These are phyloP conservation scores for Macrophya alboannulata DNA, from an alignment of 2,888 invertebrate genomes.

Conservation along the genomic window DNA sequence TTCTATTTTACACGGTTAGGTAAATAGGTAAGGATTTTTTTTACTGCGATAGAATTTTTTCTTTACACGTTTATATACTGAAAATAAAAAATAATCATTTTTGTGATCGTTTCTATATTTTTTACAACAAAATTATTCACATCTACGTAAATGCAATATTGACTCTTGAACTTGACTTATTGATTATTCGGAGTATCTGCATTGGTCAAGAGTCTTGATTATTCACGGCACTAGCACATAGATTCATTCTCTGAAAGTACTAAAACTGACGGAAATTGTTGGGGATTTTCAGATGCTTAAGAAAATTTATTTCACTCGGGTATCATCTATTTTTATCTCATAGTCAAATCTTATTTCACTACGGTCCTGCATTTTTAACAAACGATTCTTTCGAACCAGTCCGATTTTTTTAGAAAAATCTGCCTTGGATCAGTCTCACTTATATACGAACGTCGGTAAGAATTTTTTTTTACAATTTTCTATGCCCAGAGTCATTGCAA, in stretches of 20 bases:
- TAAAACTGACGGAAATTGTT: neutral
- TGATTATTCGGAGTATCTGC: neutral
- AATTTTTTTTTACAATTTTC: neutral
- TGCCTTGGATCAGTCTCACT: neutral
- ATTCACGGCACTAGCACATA: neutral
- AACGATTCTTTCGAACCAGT: neutral
- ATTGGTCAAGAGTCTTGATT: neutral
- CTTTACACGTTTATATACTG: neutral
- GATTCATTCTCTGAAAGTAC: neutral
- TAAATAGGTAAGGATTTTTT: neutral
- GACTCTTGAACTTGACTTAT: neutral
- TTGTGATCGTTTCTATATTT: neutral
- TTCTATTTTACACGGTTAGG: neutral
- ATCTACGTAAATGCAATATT: slow-evolving; percentile 12
- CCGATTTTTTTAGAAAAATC: neutral
- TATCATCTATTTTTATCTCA: slow-evolving; percentile 20
- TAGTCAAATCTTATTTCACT: neutral
- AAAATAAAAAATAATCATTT: neutral
- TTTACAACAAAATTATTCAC: slow-evolving; percentile 2
- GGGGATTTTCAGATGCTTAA: neutral
- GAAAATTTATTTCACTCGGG: neutral
- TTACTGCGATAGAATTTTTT: neutral
- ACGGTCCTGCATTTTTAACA: neutral
- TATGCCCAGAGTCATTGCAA: neutral
- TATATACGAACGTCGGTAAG: neutral